Evolutionary conservation across 2,888 invertebrate species (phyloP).

Genomic region (Didymodactylos carnosus): DNA sequence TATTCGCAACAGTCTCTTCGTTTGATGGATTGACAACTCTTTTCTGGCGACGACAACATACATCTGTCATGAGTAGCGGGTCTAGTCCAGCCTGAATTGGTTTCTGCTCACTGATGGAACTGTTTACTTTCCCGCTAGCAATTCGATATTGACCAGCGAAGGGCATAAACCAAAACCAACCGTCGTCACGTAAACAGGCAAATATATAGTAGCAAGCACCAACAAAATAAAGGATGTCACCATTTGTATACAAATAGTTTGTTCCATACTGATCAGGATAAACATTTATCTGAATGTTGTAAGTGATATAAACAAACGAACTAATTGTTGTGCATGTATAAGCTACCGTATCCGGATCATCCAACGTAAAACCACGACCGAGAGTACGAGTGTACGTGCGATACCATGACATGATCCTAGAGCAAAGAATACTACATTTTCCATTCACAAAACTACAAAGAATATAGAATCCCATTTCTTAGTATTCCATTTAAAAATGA

Average conservation of each 20-base stretch:
- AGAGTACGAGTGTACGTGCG: not conserved
- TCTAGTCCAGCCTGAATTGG: no score
- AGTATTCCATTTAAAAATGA: not conserved
- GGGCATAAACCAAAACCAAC: not conserved
- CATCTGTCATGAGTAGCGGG: no score
- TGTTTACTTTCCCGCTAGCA: no score
- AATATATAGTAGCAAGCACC: not conserved
- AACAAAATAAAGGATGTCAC: not conserved
- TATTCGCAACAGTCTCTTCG: no score
- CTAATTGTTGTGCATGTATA: not conserved
- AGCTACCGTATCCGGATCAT: not conserved
- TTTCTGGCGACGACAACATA: no score
- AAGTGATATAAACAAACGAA: not conserved
- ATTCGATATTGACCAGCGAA: not conserved
- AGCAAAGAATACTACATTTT: not conserved
- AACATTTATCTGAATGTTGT: not conserved
- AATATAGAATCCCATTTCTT: not conserved
- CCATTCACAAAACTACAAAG: not conserved
- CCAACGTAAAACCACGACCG: not conserved
- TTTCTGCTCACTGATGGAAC: no score
- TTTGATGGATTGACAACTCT: no score
- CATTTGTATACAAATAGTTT: not conserved
- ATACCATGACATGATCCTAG: not conserved
- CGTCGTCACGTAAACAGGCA: not conserved
- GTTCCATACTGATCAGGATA: not conserved